Evolutionary conservation across 2,888 invertebrate species (phyloP), one percentile per base, ranked within the genome.

Genomic region (Bellardia pandia): DNA sequence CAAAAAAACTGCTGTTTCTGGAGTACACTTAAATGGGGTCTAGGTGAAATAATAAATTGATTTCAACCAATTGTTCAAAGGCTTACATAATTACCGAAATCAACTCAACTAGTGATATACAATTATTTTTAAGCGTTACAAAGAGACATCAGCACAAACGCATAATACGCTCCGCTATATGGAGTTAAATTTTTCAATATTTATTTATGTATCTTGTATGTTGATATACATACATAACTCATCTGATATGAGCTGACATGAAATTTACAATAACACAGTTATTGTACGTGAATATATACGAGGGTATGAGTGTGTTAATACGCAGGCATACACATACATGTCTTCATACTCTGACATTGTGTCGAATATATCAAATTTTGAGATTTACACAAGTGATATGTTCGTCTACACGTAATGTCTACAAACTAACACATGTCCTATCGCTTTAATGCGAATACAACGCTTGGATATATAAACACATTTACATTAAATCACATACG

Each of bases 401-500:
- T 60, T 51, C 68, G 30, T 51, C 58, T 66, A 37, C 30, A 48
- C 66, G 58, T 60, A 76, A 23, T 58, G 23, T 69, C 42, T 45
- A 53, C 72, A 64, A 69, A 69, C 45, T 48, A 53, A 66, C 64
- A 72, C 66, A 77, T 72, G 77, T 84, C 42, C 64, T 77, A 77
- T 78, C 72, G 33, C 66, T 78, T 84, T 72, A 79, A 60, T 84
- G 58, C 51, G 42, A 74, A 75, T 51, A 75, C 66, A 60, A 74
- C 48, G 8, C 62, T 42, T 77, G 30, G 16, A 74, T 66, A 77
- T 23, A 66, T 33, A 56, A 48, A 56, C 69, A 69, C 53, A 69
- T 56, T 56, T 45, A 37, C 42, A 56, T 48, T 37, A 37, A 64
- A 64, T 51, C 37, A 23, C 23, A 64, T 45, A 40, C 23, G 23